These are phyloP conservation scores for Thereva nobilitata DNA, from an alignment of 2,888 invertebrate species.

Conservation along the genomic window DNA sequence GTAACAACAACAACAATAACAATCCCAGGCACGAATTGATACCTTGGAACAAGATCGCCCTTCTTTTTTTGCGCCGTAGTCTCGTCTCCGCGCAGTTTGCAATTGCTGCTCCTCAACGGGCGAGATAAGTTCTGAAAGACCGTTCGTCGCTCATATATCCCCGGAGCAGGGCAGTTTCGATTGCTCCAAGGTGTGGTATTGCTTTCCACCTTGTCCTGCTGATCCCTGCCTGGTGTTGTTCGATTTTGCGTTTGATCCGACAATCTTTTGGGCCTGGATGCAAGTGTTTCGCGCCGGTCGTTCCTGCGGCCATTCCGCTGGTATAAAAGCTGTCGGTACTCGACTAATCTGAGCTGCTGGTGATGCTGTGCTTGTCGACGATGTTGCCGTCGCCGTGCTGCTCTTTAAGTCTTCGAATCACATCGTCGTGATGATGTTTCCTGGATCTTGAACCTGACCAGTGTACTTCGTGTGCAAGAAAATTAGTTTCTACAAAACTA, in stretches of 20 bases:
- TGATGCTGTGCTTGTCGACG: not conserved
- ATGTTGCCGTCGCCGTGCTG: not conserved
- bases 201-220: slow-evolving; percentile 40
- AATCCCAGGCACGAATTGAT: slow-evolving; percentile 27
- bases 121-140: slow-evolving; percentile 22
- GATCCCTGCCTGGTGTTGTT: slow-evolving; percentile 35
- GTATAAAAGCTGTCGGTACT: slow-evolving; percentile 14
- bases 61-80: slow-evolving; percentile 3
- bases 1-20: slow-evolving; percentile 1
- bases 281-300: slow-evolving; percentile 18
- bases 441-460: slow-evolving; percentile 30
- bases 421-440: slow-evolving; percentile 37
- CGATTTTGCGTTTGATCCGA: slow-evolving; percentile 38
- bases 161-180: slow-evolving; percentile 20
- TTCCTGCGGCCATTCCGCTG: slow-evolving; percentile 14
- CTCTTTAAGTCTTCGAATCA: slow-evolving; percentile 9
- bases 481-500: slow-evolving; percentile 41
- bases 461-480: slow-evolving; percentile 42
- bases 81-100: slow-evolving; percentile 23
- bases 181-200: slow-evolving; percentile 41
- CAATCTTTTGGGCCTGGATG: slow-evolving; percentile 27
- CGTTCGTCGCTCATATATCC: slow-evolving; percentile 30
- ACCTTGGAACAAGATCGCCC: slow-evolving; percentile 15
- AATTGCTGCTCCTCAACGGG: slow-evolving; percentile 24
- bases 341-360: slow-evolving; percentile 21